Percentiles rank a stretch among this genome's conserved stretches.
Conservation (phyloP, 2,797 vertebrate species). For the Chelon auratus region DNA sequence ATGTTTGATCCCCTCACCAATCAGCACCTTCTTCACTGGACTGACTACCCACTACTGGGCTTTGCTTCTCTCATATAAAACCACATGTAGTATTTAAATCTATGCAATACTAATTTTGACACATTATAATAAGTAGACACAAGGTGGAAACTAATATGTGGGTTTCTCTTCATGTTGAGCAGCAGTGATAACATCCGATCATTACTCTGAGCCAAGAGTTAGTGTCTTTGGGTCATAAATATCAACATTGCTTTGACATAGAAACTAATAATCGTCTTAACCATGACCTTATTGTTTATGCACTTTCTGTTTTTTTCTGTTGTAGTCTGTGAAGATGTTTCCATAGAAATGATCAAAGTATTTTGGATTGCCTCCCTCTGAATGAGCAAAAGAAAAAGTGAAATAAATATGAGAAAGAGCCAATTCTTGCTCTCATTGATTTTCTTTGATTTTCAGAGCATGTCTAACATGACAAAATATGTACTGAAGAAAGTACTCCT, state of each 20-base stretch:
- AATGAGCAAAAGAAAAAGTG: too few species aligned
- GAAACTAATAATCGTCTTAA: neutral
- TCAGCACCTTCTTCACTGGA: slow-evolving; percentile 11
- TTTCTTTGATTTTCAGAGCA: neutral
- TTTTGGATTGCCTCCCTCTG: too few species aligned
- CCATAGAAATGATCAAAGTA: neutral
- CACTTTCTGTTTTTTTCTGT: neutral
- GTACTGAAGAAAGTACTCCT: too few species aligned
- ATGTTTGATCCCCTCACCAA: slow-evolving; percentile 31
- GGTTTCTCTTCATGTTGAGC: slow-evolving; percentile 25
- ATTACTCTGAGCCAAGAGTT: neutral
- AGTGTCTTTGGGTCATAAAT: neutral
- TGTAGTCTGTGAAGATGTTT: neutral
- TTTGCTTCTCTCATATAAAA: slow-evolving; percentile 8
- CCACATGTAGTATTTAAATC: neutral
- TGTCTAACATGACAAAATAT: neutral
- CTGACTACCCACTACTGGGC: slow-evolving; percentile 2
- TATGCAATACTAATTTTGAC: neutral
- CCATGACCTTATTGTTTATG: neutral
- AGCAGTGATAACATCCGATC: slow-evolving; percentile 5
- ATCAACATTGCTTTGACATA: neutral
- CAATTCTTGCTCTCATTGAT: neutral
- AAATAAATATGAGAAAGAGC: too few species aligned
- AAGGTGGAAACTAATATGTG: neutral
- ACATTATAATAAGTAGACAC: neutral